Conservation (phyloP, 2,797 vertebrate species). For the Lepus townsendii region DNA sequence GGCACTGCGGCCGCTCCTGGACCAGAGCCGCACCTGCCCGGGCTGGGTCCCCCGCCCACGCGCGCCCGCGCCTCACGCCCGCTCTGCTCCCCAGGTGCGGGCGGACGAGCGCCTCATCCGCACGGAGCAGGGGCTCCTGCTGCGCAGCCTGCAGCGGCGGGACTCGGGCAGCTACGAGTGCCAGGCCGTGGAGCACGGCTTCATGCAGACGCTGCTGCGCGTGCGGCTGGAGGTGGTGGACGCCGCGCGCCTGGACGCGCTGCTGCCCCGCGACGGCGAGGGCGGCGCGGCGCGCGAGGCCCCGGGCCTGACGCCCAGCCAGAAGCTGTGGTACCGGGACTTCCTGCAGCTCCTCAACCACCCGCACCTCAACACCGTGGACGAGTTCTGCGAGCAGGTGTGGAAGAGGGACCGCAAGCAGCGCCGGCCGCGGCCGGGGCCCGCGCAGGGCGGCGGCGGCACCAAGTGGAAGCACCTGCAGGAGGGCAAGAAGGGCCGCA, state of each 20-base stretch:
- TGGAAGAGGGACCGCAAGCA: conserved; percentile 99
- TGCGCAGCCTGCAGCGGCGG: conserved; percentile 93
- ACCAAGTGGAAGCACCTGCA: conserved; percentile 99
- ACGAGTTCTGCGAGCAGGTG: conserved; percentile 99
- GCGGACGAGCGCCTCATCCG: conserved; percentile 93
- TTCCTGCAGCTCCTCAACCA: conserved; percentile 99
- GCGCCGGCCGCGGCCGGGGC: conserved; percentile 93
- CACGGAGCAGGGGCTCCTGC: conserved; percentile 96
- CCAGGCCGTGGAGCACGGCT: conserved; percentile 97
- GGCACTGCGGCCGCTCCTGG: too few relatives aligned
- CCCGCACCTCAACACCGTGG: conserved; percentile 97
- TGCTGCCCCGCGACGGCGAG: conserved; percentile 94
- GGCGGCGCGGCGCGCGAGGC: conserved; percentile 89
- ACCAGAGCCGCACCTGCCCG: too few relatives aligned
- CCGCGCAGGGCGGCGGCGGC: conserved; percentile 89
- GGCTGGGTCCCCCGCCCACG: too few relatives aligned
- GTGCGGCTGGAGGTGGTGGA: conserved; percentile 97
- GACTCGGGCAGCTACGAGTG: conserved; percentile 97
- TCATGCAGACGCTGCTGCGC: conserved; percentile 96
- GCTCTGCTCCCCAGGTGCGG: conserved; percentile 90
- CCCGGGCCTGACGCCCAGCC: conserved; percentile 92
- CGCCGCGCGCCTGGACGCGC: conserved; percentile 94
- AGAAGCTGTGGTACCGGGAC: conserved; percentile 98
- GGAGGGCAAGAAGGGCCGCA: conserved; percentile 98
- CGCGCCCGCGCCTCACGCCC: too few relatives aligned